phyloP scores from a whole-genome alignment of 2,113 vertebrate genomes.

The Trochalopteron elliotii region DNA sequence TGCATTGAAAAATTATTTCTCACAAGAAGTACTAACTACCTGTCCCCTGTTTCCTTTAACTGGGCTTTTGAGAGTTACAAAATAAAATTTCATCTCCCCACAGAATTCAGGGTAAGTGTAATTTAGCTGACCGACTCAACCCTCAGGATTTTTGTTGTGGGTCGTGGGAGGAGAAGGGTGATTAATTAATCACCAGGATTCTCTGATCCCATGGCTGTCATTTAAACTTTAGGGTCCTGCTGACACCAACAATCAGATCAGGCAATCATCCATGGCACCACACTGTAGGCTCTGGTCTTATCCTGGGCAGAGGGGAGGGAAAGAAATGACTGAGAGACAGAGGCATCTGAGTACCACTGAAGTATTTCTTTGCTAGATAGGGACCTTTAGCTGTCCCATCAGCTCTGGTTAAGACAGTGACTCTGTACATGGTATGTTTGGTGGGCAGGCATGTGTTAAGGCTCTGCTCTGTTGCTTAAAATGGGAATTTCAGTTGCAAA shows the following conservation, averaged over 20 bases:
- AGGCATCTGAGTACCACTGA: neutral
- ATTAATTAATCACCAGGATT: neutral
- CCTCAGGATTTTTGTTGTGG: neutral
- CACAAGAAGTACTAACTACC: neutral
- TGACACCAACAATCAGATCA: neutral
- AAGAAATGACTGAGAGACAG: neutral
- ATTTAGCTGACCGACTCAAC: neutral
- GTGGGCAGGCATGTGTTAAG: neutral
- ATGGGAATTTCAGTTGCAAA: neutral
- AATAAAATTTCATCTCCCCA: neutral
- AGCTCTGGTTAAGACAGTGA: neutral
- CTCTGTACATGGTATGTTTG: neutral
- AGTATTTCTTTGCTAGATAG: neutral
- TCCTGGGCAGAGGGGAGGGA: neutral
- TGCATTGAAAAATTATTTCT: neutral
- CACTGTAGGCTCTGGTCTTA: fast-evolving
- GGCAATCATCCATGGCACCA: neutral
- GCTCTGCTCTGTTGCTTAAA: neutral
- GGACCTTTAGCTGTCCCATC: neutral
- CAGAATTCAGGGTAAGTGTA: neutral
- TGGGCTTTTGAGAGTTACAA: neutral
- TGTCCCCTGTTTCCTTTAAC: neutral
- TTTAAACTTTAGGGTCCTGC: neutral
- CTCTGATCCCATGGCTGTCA: neutral
- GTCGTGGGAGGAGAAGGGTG: neutral